Conservation (phyloP, 2,113 vertebrate species). For the Origma solitaria region DNA sequence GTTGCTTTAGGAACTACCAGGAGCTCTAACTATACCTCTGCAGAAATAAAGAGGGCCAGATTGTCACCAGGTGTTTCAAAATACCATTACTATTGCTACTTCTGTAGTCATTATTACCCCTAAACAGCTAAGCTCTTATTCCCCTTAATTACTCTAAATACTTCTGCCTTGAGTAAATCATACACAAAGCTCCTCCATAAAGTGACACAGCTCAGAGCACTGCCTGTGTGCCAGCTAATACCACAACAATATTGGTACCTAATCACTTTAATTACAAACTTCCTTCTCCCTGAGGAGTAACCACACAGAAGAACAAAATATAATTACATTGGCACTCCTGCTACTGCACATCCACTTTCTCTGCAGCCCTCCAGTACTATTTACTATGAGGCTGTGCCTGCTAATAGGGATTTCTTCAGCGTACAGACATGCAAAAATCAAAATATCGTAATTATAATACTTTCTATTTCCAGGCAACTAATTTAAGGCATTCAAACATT, state of each 20-base stretch:
- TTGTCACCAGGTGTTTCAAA: neutral
- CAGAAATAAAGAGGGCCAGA: neutral
- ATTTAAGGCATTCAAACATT: neutral
- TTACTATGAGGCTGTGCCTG: neutral
- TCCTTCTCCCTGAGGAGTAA: neutral
- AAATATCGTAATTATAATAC: neutral
- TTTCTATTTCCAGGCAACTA: neutral
- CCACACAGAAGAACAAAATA: neutral
- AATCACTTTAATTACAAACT: slow-evolving; percentile 39
- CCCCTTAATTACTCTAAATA: neutral
- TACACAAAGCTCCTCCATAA: neutral
- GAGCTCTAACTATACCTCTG: neutral
- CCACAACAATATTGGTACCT: neutral
- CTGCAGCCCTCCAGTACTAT: neutral
- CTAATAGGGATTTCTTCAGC: neutral
- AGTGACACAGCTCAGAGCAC: neutral
- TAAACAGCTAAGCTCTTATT: neutral
- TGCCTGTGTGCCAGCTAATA: neutral
- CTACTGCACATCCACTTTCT: slow-evolving; percentile 9
- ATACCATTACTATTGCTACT: neutral
- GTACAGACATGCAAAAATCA: neutral
- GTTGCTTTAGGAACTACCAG: neutral
- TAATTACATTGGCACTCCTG: slow-evolving; percentile 29
- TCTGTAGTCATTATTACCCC: neutral
- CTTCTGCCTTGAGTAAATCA: neutral